Evolutionary conservation across 2,113 vertebrate genomes (phyloP), one percentile per base, ranked within the genome.

Genomic region (Entelurus aequoreus): DNA sequence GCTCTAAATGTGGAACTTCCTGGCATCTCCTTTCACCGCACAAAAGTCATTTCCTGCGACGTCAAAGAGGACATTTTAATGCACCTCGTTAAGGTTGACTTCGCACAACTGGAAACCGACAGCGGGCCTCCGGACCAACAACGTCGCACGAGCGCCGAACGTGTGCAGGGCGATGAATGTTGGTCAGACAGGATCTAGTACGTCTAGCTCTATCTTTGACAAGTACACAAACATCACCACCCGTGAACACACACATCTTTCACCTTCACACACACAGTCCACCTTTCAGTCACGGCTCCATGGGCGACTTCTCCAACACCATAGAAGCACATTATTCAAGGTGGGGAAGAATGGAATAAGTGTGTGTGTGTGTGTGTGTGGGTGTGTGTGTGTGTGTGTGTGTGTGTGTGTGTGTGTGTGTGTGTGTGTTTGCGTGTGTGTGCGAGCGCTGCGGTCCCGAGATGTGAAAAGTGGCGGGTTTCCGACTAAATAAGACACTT

Each of bases 251-350:
- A 8, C 56, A 13, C 51, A 46, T 72, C 52, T 58, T 78, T 80
- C 65, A 77, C 50, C 74, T 50, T 72, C 69, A 71, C 70, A 54
- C 79, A 76, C 71, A 80, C 64, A 82, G 75, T 65, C 77, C 15
- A 52, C 52, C 77, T 75, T 83, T 84, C 64, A 84, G 61, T 54
- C 48, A 4, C 5, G 6, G 4, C 28, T 63, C 57, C 58, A 42
- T 58, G 66, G 71, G 66, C 67, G 73, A 74, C 62, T 80, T 81
- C 12, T 46, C 12, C 59, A 71, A 62, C 60, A 3, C 71, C 69
- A 78, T 69, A 72, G 69, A 53, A 71, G 19, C 67, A 68, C 62
- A 72, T 76, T 65, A 74, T 63, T 77, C 63, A 68, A 46, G 15
- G 38, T 9, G 10, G 46, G 50, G 66, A 58, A 72, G 50, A 61